Conservation (phyloP, 2,797 vertebrate species). For the Astyanax mexicanus region DNA sequence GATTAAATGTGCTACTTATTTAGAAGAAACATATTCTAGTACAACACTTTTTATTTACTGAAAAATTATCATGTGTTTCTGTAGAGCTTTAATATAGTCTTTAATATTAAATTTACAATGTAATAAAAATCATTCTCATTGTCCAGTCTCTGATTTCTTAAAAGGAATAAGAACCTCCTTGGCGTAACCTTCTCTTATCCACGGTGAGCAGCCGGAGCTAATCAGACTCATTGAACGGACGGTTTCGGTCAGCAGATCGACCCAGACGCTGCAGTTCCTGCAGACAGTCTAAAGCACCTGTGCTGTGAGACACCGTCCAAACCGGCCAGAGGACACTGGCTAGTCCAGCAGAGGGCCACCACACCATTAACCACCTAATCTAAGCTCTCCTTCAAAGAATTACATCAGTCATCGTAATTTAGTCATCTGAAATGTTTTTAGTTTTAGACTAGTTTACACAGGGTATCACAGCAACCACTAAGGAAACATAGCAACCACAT, state of each 20-base stretch:
- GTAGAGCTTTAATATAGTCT: too few species aligned
- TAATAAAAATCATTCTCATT: too few species aligned
- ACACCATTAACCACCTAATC: constrained; percentile 1
- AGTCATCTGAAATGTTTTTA: too few species aligned
- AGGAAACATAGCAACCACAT: too few species aligned
- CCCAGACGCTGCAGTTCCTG: constrained; percentile 17
- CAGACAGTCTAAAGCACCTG: constrained; percentile 26
- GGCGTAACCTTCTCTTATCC: not conserved
- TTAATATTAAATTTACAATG: too few species aligned
- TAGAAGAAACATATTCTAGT: too few species aligned
- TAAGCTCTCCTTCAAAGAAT: constrained; percentile 6
- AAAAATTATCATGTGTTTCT: too few species aligned
- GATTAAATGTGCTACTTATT: too few species aligned
- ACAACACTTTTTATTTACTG: too few species aligned
- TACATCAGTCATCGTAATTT: too few species aligned
- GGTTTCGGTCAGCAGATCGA: constrained; percentile 9
- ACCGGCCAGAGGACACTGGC: not conserved
- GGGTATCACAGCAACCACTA: too few species aligned
- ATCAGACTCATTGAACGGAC: not conserved
- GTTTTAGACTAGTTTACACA: too few species aligned
- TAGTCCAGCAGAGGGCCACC: constrained; percentile 30
- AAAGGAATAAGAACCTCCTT: not conserved
- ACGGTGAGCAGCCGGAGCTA: not conserved
- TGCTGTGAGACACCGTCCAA: not conserved
- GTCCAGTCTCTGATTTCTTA: not conserved